These are phyloP conservation scores for Euzetes globulus DNA, from an alignment of 2,888 invertebrate genomes.

Conservation along the genomic window DNA sequence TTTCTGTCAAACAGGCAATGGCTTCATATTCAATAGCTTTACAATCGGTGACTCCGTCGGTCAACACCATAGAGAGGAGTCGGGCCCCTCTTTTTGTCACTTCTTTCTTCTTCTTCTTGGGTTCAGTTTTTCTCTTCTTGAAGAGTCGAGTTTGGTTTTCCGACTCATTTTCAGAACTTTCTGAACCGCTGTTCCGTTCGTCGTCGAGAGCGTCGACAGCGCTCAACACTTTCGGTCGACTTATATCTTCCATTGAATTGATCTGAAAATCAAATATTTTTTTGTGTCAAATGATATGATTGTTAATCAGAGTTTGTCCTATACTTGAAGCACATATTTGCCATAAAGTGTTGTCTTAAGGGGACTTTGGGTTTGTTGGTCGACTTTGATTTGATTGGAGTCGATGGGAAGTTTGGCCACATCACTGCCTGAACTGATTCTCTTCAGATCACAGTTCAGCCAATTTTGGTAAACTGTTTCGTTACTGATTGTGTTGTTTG, in stretches of 20 bases:
- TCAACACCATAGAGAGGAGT: constrained; percentile 62
- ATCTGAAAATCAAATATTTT: not conserved
- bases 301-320: not conserved
- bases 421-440: not conserved
- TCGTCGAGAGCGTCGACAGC: not conserved
- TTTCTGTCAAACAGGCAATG: constrained; percentile 45
- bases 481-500: not conserved
- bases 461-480: not conserved
- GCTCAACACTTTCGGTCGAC: not conserved
- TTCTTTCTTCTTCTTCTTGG: not conserved
- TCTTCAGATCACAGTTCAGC: not conserved
- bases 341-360: not conserved
- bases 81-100: constrained; percentile 47
- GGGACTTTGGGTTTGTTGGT: not conserved
- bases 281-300: not conserved
- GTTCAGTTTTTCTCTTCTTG: not conserved
- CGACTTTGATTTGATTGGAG: not conserved
- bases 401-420: not conserved
- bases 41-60: constrained; percentile 65
- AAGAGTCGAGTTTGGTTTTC: not conserved
- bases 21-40: constrained; percentile 64
- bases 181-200: not conserved
- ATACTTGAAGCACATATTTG: constrained; percentile 9
- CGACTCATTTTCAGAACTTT: not conserved
- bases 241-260: not conserved